phyloP scores from a whole-genome alignment of 23 tunicate genomes.

The Trididemnum nubilum region DNA sequence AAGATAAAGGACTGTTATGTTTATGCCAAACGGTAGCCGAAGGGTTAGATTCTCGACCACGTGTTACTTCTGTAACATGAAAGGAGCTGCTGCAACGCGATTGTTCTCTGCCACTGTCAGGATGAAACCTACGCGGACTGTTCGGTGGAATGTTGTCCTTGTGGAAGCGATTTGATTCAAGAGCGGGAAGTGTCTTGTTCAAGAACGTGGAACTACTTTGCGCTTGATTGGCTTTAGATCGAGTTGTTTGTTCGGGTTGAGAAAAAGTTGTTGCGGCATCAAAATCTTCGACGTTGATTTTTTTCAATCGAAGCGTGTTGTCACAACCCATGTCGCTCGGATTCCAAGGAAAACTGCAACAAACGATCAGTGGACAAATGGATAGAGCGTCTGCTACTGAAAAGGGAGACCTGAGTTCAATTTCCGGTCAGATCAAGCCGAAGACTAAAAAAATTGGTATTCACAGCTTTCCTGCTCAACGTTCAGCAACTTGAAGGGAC shows the following conservation, averaged over 20 bases:
- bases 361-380: too few species aligned
- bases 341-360: constrained; percentile 85
- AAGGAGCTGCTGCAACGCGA: too few species aligned
- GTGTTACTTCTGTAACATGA: too few species aligned
- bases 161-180: not conserved
- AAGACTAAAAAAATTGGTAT: too few species aligned
- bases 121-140: not conserved
- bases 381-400: too few species aligned
- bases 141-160: too few species aligned
- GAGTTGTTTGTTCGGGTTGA: not conserved
- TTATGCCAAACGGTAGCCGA: not conserved
- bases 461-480: too few species aligned
- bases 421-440: too few species aligned
- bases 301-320: constrained; percentile 42
- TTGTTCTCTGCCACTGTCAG: not conserved
- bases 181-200: not conserved
- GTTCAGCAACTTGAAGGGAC: not conserved
- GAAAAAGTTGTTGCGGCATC: constrained; percentile 23
- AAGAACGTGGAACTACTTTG: not conserved
- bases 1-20: constrained; percentile 38
- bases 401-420: too few species aligned
- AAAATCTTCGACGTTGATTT: constrained; percentile 42
- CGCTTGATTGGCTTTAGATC: not conserved
- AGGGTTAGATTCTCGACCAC: not conserved
- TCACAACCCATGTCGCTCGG: constrained; percentile 76